Conservation (phyloP, 2,797 vertebrate species). For the Eulemur mongoz region DNA sequence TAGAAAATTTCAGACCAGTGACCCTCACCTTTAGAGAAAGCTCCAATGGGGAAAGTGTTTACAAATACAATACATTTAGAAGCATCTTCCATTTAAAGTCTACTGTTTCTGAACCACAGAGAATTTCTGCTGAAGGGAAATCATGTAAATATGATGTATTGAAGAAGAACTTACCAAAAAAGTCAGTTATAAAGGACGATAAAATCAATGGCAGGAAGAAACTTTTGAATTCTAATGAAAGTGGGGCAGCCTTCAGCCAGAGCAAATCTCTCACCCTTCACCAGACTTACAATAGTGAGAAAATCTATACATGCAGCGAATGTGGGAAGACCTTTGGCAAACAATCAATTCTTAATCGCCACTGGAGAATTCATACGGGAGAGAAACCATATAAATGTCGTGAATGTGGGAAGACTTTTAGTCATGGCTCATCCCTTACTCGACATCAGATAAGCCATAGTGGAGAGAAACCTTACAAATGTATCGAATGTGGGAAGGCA, state of each 20-base stretch:
- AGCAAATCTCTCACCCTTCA: slow-evolving; percentile 33
- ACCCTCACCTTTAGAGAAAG: slow-evolving; percentile 24
- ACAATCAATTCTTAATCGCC: slow-evolving; percentile 68
- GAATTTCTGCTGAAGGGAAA: slow-evolving; percentile 68
- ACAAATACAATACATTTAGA: neutral
- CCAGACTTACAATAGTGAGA: slow-evolving; percentile 48
- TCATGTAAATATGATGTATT: slow-evolving; percentile 46
- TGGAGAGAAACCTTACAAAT: slow-evolving; percentile 71
- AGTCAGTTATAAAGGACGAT: slow-evolving; percentile 52
- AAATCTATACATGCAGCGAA: slow-evolving; percentile 63
- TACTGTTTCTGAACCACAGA: slow-evolving; percentile 64
- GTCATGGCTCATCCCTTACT: slow-evolving; percentile 69
- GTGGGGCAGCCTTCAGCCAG: slow-evolving; percentile 23
- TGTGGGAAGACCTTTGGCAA: slow-evolving; percentile 73
- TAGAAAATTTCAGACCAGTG: slow-evolving; percentile 42
- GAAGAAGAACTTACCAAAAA: slow-evolving; percentile 54
- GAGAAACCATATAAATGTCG: slow-evolving; percentile 69
- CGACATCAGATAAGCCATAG: slow-evolving; percentile 71
- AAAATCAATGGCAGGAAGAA: slow-evolving; percentile 23
- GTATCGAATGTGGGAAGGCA: slow-evolving; percentile 67
- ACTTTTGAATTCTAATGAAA: slow-evolving; percentile 52
- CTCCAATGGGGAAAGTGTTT: neutral
- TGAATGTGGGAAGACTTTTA: slow-evolving; percentile 72
- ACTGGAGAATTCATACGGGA: slow-evolving; percentile 70
- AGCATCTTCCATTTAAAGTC: slow-evolving; percentile 46